Base-by-base conservation (phyloP, 2,888 invertebrate species). In the Drosophila borealis region DNA sequence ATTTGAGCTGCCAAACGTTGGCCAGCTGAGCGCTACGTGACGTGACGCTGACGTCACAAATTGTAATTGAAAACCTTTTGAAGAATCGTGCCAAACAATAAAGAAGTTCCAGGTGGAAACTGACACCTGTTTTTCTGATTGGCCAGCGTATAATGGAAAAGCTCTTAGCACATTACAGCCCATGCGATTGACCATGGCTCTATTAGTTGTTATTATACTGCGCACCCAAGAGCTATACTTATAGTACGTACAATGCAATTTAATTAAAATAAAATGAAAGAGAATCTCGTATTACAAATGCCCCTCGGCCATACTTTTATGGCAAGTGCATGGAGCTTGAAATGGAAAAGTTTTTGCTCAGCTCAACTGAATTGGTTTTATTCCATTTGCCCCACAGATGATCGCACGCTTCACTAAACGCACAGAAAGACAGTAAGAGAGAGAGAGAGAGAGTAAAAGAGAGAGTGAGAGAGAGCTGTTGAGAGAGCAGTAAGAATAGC, bases 21-120 rank as follows among this genome's bases (percentile, higher is more conserved):
- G 29, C 48, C 72, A 72, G 67, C 59, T 76, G 63, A 14, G 54
- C 9, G 21, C 29, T 49, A 68, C 14, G 44, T 76, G 64, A 62
- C 36, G 48, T 56, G 54, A 55, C 33, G 44, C 56, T 74, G 57
- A 79, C 81, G 82, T 74, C 71, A 75, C 48, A 67, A 53, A 53
- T 41, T 29, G 86, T 80, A 88, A 82, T 74, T 48, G 50, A 45
- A 83, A 67, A 74, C 81, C 61, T 45, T 60, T 57, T 61, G 71
- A 69, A 74, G 29, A 81, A 75, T 75, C 85, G 66, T 80, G 53
- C 55, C 67, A 51, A 74, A 51, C 48, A 53, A 57, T 39, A 34
- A 45, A 54, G 45, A 36, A 41, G 14, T n/a, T 17, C 33, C 25
- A 25, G 36, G 19, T 59, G 85, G 56, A 34, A 81, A 51, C 48